Base-by-base conservation (phyloP, 2,888 invertebrate species). In the Mythimna vitellina region DNA sequence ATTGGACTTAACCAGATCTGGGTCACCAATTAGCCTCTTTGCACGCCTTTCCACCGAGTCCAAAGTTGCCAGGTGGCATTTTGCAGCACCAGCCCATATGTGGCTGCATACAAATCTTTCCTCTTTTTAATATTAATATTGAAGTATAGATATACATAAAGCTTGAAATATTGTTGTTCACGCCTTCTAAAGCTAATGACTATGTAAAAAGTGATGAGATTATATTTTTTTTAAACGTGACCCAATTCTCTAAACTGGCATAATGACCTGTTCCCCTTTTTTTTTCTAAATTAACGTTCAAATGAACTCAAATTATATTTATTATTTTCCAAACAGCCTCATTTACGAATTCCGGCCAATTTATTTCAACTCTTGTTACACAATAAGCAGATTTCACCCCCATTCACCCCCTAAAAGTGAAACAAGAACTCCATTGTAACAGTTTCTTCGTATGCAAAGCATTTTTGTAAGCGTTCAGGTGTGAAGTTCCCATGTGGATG, bases 401-500 rank as follows among this genome's bases (percentile, higher is more conserved):
- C 32, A 62, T 53, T 77, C 20, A 53, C 32, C 58, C 42, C 77
- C 22, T 38, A 65, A 83, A 76, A 76, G 54, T 54, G 61, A 85
- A 85, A 85, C 73, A 68, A 46, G 62, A 78, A 73, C 72, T 74
- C 73, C 63, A 70, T 64, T 75, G 79, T 65, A 75, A 71, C 57
- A 58, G 70, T 75, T 79, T 73, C 78, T 84, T 77, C 70, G 79
- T 70, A 85, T 81, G 75, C 79, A 81, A 70, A 84, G 76, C 73
- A 83, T 84, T 84, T 84, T 76, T 84, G 84, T 76, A 78, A 71
- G 79, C 79, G 60, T 70, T 77, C 85, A 83, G 80, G 83, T 86
- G 87, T 76, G 65, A 67, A 66, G 65, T 78, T 70, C 85, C 78
- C 85, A 81, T 83, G 76, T 68, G 77, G 78, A 85, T 83, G 75